Base-by-base conservation (phyloP, 2,888 invertebrate species). In the Hypomecis atomaria region DNA sequence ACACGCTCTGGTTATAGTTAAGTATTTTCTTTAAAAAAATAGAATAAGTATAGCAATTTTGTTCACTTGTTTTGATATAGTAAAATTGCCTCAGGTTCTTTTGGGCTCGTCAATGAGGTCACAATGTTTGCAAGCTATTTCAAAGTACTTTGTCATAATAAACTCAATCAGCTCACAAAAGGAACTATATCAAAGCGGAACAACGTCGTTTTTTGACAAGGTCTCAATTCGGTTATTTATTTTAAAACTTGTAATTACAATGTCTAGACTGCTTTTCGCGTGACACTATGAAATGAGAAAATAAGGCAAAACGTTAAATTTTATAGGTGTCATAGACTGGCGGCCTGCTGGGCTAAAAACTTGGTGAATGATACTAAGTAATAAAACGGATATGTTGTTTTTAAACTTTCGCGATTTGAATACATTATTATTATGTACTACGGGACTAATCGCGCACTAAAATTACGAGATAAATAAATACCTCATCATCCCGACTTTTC, bases 221-320 rank as follows among this genome's bases (percentile, higher is more conserved):
- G 59, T 52, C 40, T 37, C 38, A 48, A 42, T 5, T 6, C 1
- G 13, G 3, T 8, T n/a, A n/a, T 54, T 47, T 45, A 50, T 57
- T 64, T 36, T 0, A 11, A 65, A 65, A 66, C 59, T 62, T 61
- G 61, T 67, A 66, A 69, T 71, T 65, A 71, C 58, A 52, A 42
- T 56, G 71, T 71, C 71, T 71, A 71, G 71, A 70, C 71, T 56
- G 42, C 37, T 65, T 67, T 66, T 70, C 55, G 70, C 71, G 66
- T 71, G 69, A 58, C 65, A 64, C 50, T 66, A 33, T 54, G 65
- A 54, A 64, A 62, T 69, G 55, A 57, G 43, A 56, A 57, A 60
- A 65, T 45, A 60, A 60, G 60, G 60, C 56, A 52, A 40, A 57
- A 48, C 43, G 55, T 42, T 64, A 55, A 4, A 55, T 56, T 56